A percentile compares a stretch with the other conserved stretches of the same genome.
Conservation (phyloP, 2,113 vertebrate species). For the Martes martes region DNA sequence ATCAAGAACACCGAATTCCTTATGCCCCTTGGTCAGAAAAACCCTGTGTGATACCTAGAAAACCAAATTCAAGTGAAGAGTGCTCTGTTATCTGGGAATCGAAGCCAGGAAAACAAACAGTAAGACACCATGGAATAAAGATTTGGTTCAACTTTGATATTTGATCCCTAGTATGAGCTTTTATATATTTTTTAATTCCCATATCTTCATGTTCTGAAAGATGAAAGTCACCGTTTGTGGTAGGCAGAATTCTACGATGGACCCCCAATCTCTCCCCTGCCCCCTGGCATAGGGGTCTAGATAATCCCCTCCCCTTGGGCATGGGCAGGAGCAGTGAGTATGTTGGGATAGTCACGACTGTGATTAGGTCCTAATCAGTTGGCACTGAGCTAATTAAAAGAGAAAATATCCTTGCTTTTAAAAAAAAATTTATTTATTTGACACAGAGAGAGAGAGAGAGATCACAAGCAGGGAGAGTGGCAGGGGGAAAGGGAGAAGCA, state of each 20-base stretch:
- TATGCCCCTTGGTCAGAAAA: not conserved
- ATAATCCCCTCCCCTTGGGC: not conserved
- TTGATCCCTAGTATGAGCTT: not conserved
- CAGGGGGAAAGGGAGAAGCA: too few relatives aligned
- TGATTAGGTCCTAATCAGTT: not conserved
- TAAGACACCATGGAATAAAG: not conserved
- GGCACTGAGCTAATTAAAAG: not conserved
- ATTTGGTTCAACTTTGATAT: not conserved
- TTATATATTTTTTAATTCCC: not conserved
- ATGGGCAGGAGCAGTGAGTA: not conserved
- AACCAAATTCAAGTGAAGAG: not conserved
- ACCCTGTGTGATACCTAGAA: not conserved
- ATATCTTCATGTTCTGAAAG: not conserved
- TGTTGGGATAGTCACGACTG: not conserved
- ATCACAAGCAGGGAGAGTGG: too few relatives aligned
- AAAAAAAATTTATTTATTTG: too few relatives aligned
- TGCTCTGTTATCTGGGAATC: not conserved
- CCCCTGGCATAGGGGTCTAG: not conserved
- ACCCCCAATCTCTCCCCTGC: not conserved
- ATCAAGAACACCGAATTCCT: not conserved
- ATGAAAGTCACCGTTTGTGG: not conserved
- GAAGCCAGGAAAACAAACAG: not conserved
- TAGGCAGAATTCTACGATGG: not conserved
- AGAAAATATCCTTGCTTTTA: not conserved
- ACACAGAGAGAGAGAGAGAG: too few relatives aligned